Evolutionary conservation across 2,888 invertebrate species (phyloP), one percentile per base, ranked within the genome.

Genomic region (Galeopsomyia nigrocyanea): DNA sequence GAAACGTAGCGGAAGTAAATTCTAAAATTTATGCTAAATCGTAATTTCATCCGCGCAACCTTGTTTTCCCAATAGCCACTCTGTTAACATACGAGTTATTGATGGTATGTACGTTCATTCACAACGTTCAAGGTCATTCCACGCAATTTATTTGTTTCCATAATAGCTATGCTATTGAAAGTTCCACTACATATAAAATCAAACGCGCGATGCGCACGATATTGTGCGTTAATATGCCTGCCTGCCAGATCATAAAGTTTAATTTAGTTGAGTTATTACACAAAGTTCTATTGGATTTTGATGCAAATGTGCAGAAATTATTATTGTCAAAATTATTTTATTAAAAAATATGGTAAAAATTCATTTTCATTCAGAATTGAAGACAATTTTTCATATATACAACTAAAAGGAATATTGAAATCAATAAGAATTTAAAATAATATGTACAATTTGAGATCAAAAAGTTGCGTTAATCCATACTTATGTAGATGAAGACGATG

Each of bases 91-190:
- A 39, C 39, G 39, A 9, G 39, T 9, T 39, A 39, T 39, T 39
- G 39, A 39, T 39, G 39, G 39, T 39, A 31, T 31, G n/a, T 31
- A 7, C 39, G 62, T 69, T 69, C 62, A 57, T 46, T 63, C n/a
- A 22, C 21, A 46, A 56, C n/a, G 47, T 63, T 50, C 67, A 68
- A 72, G 68, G 53, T 47, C 46, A 6, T 72, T 58, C 53, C 68
- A 55, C 3, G 39, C 68, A 19, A 72, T 72, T 72, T 68, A 68
- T 64, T 71, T 55, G 58, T 49, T 71, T 61, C 50, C 39, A 39
- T 10, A 31, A n/a, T 31, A 31, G 39, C 39, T 39, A 39, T 39
- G 7, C 39, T 26, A 53, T 21, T 7, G 17, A 53, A 19, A 53
- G 53, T 39, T 39, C 39, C 39, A 13, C 39, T 39, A 39, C 39